Conservation (phyloP, 2,888 invertebrate species). For the Parnassius smintheus region DNA sequence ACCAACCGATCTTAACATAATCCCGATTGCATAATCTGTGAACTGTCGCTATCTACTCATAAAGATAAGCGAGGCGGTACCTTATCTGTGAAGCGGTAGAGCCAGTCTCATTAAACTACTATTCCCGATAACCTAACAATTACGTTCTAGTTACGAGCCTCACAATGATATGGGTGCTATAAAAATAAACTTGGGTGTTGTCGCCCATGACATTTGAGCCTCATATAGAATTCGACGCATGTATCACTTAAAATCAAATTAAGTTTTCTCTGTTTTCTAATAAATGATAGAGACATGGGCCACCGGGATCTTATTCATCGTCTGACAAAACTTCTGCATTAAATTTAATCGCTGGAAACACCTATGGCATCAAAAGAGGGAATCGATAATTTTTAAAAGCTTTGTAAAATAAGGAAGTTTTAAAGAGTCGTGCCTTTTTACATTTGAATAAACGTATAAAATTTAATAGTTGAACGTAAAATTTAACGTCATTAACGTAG, state of each 20-base stretch:
- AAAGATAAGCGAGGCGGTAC: slow-evolving; percentile 49
- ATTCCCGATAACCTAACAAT: slow-evolving; percentile 62
- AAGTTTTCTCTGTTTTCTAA: not conserved
- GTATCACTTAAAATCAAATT: slow-evolving; percentile 9
- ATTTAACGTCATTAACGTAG: slow-evolving; percentile 17
- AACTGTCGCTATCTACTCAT: slow-evolving; percentile 41
- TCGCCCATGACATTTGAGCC: slow-evolving; percentile 13
- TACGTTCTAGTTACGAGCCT: slow-evolving; percentile 46
- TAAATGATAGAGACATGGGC: slow-evolving; percentile 5
- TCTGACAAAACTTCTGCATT: slow-evolving; percentile 23
- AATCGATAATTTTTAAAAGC: slow-evolving; percentile 24
- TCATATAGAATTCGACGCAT: not conserved
- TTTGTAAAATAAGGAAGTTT: slow-evolving; percentile 13
- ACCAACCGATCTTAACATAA: slow-evolving; percentile 25
- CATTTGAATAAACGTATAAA: slow-evolving; percentile 13
- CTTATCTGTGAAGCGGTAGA: slow-evolving; percentile 47
- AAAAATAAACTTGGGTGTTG: slow-evolving; percentile 23
- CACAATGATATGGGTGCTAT: slow-evolving; percentile 30
- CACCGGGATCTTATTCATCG: slow-evolving; percentile 20
- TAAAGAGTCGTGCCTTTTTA: slow-evolving; percentile 4
- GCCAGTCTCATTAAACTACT: slow-evolving; percentile 55
- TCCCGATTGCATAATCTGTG: slow-evolving; percentile 29
- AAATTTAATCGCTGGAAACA: slow-evolving; percentile 17
- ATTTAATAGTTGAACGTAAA: slow-evolving; percentile 6
- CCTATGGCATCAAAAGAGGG: not conserved